phyloP scores from a whole-genome alignment of 1,140 invertebrate species.

The Myzus persicae region DNA sequence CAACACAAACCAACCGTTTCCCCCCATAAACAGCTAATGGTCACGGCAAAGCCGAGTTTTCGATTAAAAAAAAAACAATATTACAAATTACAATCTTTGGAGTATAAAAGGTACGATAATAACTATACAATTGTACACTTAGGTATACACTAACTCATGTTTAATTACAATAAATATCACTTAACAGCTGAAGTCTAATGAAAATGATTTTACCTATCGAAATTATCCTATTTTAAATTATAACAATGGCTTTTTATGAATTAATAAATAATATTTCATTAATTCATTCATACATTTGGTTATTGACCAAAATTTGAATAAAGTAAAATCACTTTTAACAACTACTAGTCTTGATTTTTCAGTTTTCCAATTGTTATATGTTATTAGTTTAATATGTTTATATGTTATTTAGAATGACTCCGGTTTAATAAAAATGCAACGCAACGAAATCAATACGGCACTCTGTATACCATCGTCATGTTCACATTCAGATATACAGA shows the following conservation, averaged over 20 bases:
- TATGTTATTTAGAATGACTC: constrained; percentile 16
- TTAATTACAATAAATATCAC: too few relatives aligned
- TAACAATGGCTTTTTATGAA: neutral
- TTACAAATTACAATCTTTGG: neutral
- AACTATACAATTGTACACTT: neutral
- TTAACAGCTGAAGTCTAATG: neutral
- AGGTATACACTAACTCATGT: too few relatives aligned
- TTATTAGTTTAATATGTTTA: neutral
- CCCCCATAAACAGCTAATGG: too few relatives aligned
- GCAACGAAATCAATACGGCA: constrained; percentile 43
- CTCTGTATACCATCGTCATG: constrained; percentile 23
- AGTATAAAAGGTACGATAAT: neutral
- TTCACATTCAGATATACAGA: constrained; percentile 15
- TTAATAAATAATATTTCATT: neutral
- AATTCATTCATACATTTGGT: neutral
- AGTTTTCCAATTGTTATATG: too few relatives aligned
- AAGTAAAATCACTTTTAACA: neutral
- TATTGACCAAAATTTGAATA: neutral
- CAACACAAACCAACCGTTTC: too few relatives aligned
- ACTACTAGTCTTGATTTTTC: neutral
- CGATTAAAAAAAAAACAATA: too few relatives aligned
- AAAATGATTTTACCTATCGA: neutral
- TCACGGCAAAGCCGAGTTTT: too few relatives aligned
- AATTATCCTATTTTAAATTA: neutral
- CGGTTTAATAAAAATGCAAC: neutral